phyloP scores from a whole-genome alignment of 2,797 vertebrate genomes.

The Phoxinus dragarum region DNA sequence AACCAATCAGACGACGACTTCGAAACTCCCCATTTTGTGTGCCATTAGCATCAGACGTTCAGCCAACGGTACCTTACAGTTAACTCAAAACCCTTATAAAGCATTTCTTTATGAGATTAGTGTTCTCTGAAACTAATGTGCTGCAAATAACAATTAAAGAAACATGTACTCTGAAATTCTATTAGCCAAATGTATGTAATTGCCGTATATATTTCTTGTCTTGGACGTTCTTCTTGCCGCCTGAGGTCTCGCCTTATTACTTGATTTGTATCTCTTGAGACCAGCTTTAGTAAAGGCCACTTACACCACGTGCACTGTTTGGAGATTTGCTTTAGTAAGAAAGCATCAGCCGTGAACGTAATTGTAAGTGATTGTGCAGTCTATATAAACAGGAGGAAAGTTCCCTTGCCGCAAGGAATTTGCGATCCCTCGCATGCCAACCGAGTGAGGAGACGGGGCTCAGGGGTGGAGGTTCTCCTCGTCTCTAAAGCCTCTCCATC shows the following conservation, averaged over 20 bases:
- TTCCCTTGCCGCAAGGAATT: not conserved
- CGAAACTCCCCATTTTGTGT: no score
- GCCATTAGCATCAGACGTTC: no score
- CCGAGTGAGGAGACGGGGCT: conserved; percentile 52
- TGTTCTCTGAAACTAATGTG: not conserved
- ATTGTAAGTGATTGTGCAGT: conserved; percentile 26
- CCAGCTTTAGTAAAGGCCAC: not conserved
- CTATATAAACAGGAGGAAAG: conserved; percentile 17
- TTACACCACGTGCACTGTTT: conserved; percentile 24
- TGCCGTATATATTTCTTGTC: not conserved
- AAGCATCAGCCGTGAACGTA: not conserved
- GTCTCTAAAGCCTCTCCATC: conserved; percentile 78
- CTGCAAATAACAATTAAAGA: not conserved
- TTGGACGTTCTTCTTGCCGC: not conserved
- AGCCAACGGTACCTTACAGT: not conserved
- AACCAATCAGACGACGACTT: no score
- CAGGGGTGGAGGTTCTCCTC: conserved; percentile 57
- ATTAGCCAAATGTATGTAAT: conserved; percentile 2
- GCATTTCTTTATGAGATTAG: not conserved
- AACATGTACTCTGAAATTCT: not conserved
- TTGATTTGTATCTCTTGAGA: conserved; percentile 9
- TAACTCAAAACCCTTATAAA: not conserved
- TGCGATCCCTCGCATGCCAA: conserved; percentile 14
- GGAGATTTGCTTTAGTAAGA: not conserved
- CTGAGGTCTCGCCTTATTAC: conserved; percentile 8